These are phyloP conservation scores for Lasius fuliginosus DNA, from an alignment of 2,888 invertebrate genomes.

Conservation along the genomic window DNA sequence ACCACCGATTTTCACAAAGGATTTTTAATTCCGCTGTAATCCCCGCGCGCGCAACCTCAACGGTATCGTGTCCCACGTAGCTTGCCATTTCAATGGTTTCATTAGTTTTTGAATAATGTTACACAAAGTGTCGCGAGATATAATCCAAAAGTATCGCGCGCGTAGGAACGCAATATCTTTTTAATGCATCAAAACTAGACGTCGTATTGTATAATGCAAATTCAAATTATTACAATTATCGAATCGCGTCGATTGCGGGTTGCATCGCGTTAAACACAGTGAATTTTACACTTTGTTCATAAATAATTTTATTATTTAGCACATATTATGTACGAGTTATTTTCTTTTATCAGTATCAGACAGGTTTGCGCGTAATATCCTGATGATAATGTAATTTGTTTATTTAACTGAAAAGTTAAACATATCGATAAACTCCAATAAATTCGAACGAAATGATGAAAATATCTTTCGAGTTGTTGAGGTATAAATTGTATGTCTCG, in stretches of 20 bases:
- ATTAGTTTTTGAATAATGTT: constrained; percentile 37
- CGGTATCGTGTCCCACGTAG: background rate
- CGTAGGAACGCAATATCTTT: constrained; percentile 29
- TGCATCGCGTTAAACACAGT: no score
- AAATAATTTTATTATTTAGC: constrained; percentile 34
- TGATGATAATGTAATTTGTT: constrained; percentile 30
- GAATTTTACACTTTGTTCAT: constrained; percentile 28
- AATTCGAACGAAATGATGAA: constrained; percentile 10
- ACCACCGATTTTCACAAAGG: constrained; percentile 48
- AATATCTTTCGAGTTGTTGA: background rate
- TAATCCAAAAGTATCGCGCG: background rate
- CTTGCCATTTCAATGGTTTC: constrained; percentile 22
- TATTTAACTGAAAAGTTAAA: constrained; percentile 37
- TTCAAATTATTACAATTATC: constrained; percentile 35
- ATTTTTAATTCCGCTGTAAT: constrained; percentile 48
- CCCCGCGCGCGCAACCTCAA: constrained; percentile 20
- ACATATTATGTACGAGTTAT: background rate
- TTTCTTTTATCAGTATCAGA: background rate
- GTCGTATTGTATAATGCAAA: constrained; percentile 2
- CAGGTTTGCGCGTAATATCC: background rate
- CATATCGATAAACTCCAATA: background rate
- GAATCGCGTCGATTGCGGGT: background rate
- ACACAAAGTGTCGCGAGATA: constrained; percentile 29
- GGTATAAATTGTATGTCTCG: background rate
- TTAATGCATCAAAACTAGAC: background rate